phyloP scores from a whole-genome alignment of 2,113 vertebrate genomes.

The Anseranas semipalmata region DNA sequence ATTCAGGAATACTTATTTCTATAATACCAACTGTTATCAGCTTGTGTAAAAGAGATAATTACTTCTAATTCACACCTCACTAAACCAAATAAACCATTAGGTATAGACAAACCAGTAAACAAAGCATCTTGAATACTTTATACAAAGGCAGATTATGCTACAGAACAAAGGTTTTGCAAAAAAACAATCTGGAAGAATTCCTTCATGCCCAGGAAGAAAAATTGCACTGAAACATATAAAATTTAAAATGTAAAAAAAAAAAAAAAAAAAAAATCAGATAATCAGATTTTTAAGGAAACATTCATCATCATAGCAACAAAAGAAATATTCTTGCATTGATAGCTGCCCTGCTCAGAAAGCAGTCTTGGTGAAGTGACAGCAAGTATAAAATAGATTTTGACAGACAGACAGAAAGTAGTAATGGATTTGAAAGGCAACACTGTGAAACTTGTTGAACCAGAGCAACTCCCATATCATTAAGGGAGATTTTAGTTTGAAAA shows the following conservation, averaged over 20 bases:
- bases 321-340: background rate
- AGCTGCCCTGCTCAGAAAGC: background rate
- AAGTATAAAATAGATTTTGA: slow-evolving; percentile 27
- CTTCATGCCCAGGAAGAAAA: background rate
- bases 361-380: background rate
- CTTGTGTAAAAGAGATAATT: background rate
- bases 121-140: background rate
- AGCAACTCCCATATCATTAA: background rate
- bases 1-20: background rate
- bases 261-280: too few relatives aligned
- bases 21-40: background rate
- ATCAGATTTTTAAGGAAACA: background rate
- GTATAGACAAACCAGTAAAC: background rate
- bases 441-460: slow-evolving; percentile 22
- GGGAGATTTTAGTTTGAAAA: background rate
- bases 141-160: background rate
- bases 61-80: background rate
- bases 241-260: background rate
- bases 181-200: background rate
- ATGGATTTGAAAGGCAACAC: slow-evolving; percentile 28
- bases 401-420: background rate
- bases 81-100: background rate
- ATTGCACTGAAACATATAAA: background rate
- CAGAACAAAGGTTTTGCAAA: background rate
- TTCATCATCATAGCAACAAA: background rate